Evolutionary conservation across 2,888 invertebrate genomes (phyloP).

Genomic region (Sinotaia quadrata): DNA sequence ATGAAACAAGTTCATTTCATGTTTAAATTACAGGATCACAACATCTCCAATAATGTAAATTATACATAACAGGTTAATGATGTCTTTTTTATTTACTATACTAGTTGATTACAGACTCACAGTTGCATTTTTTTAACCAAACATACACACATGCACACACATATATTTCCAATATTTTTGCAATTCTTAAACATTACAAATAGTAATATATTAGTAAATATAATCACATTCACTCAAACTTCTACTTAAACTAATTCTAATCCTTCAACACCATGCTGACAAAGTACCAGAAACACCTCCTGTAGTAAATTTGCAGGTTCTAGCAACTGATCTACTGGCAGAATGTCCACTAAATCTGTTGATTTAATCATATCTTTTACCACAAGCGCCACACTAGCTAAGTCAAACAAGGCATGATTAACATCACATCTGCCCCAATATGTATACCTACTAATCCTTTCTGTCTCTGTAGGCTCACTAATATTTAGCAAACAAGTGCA

Average conservation of each 20-base stretch:
- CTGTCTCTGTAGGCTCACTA: background rate
- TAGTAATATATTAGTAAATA: too few species aligned
- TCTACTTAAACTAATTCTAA: background rate
- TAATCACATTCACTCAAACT: background rate
- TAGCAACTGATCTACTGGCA: background rate
- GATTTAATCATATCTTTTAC: background rate
- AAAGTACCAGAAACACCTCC: background rate
- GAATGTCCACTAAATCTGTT: background rate
- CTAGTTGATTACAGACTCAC: too few species aligned
- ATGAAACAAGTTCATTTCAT: too few species aligned
- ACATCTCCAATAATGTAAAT: too few species aligned
- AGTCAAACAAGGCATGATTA: conserved; percentile 25
- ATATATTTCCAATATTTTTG: too few species aligned
- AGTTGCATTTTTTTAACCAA: too few species aligned
- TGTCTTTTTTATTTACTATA: too few species aligned
- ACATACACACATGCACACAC: too few species aligned
- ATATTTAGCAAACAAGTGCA: too few species aligned
- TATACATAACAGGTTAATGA: too few species aligned
- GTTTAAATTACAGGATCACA: too few species aligned
- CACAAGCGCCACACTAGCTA: conserved; percentile 1
- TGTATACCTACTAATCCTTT: background rate
- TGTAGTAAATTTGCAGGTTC: background rate
- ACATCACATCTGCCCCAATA: conserved; percentile 21
- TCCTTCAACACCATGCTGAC: background rate
- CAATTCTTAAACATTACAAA: too few species aligned